These are phyloP conservation scores for Apis cerana DNA, from an alignment of 1,140 invertebrate genomes.

Conservation along the genomic window DNA sequence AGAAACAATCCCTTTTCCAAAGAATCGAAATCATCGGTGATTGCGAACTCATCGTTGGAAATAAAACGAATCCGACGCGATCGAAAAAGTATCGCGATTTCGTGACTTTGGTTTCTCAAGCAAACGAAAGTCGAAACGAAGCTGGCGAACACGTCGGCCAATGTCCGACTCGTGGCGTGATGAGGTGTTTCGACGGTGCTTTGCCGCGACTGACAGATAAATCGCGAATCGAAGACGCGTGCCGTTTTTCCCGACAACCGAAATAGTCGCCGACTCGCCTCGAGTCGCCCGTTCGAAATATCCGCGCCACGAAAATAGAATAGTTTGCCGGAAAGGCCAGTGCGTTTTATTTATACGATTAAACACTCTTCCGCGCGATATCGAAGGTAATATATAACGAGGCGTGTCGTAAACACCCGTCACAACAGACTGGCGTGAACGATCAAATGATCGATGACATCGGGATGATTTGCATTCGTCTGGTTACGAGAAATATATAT, in stretches of 20 bases:
- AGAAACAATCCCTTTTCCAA: too few relatives aligned
- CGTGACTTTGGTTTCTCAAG: too few relatives aligned
- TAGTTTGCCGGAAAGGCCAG: constrained; percentile 11
- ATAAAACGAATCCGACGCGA: too few relatives aligned
- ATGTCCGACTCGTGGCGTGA: background rate
- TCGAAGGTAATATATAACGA: constrained; percentile 1
- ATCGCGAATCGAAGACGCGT: constrained; percentile 21
- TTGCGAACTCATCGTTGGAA: too few relatives aligned
- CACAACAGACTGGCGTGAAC: background rate
- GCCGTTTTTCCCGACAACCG: background rate
- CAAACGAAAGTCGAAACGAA: background rate
- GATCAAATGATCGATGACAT: background rate
- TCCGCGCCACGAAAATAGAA: constrained; percentile 17
- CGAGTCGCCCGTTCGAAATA: constrained; percentile 8
- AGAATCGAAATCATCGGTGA: too few relatives aligned
- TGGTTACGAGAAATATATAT: background rate
- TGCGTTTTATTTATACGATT: constrained; percentile 38
- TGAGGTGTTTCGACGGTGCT: background rate
- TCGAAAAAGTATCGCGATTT: too few relatives aligned
- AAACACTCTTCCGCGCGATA: background rate
- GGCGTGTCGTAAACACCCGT: constrained; percentile 10
- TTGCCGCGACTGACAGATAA: background rate
- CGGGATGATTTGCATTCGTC: background rate
- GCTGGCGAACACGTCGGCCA: background rate
- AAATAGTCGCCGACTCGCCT: constrained; percentile 5